Evolutionary conservation across 2,797 vertebrate species (phyloP).

Genomic region (Florisuga fusca): DNA sequence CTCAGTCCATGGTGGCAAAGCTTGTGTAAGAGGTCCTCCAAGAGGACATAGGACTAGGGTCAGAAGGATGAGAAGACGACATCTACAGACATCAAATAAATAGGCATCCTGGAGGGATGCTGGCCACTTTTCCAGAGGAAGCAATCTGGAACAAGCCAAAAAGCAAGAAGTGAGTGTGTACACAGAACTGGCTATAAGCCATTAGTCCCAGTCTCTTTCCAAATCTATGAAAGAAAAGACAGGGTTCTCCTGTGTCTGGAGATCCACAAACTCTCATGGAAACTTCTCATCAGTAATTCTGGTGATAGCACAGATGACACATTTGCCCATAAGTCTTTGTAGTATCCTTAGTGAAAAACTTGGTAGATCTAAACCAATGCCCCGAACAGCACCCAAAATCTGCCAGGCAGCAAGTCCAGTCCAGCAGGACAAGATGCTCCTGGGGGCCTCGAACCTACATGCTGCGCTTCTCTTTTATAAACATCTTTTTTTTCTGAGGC

Average conservation of each 20-base stretch:
- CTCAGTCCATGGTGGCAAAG: not conserved
- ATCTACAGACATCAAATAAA: not conserved
- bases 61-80: not conserved
- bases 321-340: not conserved
- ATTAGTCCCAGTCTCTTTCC: not conserved
- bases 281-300: not conserved
- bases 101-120: not conserved
- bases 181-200: not conserved
- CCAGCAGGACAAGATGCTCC: not conserved
- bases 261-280: not conserved
- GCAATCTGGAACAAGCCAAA: not conserved
- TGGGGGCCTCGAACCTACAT: not conserved
- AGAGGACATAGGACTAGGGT: not conserved
- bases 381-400: not conserved
- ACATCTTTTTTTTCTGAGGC: not conserved
- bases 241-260: not conserved
- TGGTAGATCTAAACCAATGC: not conserved
- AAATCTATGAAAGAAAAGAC: not conserved
- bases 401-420: not conserved
- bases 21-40: not conserved
- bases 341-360: not conserved
- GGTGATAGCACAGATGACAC: not conserved
- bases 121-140: not conserved
- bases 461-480: not conserved
- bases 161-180: not conserved